Evolutionary conservation across 2,797 vertebrate genomes (phyloP).

Genomic region (Helostoma temminkii): DNA sequence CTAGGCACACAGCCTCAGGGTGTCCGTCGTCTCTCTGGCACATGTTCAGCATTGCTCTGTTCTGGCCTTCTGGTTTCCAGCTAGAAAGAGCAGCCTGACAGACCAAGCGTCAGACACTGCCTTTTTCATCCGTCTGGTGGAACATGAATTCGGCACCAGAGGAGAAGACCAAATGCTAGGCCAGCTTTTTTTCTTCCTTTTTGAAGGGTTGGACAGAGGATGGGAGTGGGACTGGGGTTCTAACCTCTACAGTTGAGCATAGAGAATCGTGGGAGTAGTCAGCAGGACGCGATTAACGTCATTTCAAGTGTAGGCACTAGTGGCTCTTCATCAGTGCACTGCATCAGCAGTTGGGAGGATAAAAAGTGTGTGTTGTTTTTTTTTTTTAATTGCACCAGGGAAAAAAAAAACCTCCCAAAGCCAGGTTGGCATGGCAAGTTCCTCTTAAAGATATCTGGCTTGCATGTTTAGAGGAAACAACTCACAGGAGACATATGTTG

Average conservation of each 20-base stretch:
- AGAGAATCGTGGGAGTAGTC: slow-evolving; percentile 48
- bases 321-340: slow-evolving; percentile 78
- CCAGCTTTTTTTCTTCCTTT: slow-evolving; percentile 3
- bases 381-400: slow-evolving; percentile 22
- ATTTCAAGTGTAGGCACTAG: slow-evolving; percentile 79
- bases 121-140: slow-evolving; percentile 19
- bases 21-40: slow-evolving; percentile 49
- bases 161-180: slow-evolving; percentile 11
- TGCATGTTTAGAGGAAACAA: slow-evolving; percentile 32
- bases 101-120: neutral
- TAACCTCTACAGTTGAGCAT: slow-evolving; percentile 36
- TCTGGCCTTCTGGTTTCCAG: slow-evolving; percentile 32
- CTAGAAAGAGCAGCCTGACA: slow-evolving; percentile 26
- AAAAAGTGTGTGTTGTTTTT: too few relatives aligned
- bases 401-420: slow-evolving; percentile 34
- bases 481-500: slow-evolving; percentile 41
- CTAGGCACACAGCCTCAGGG: slow-evolving; percentile 42
- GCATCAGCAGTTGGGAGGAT: slow-evolving; percentile 52
- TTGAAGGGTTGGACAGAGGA: neutral
- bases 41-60: slow-evolving; percentile 28
- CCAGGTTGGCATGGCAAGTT: slow-evolving; percentile 32
- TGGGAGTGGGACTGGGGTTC: neutral
- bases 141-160: slow-evolving; percentile 31
- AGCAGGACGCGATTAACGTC: slow-evolving; percentile 60
- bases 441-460: slow-evolving; percentile 43